Evolutionary conservation across 2,797 vertebrate species (phyloP), one percentile per base, ranked within the genome.

Genomic region (Leuciscus waleckii): DNA sequence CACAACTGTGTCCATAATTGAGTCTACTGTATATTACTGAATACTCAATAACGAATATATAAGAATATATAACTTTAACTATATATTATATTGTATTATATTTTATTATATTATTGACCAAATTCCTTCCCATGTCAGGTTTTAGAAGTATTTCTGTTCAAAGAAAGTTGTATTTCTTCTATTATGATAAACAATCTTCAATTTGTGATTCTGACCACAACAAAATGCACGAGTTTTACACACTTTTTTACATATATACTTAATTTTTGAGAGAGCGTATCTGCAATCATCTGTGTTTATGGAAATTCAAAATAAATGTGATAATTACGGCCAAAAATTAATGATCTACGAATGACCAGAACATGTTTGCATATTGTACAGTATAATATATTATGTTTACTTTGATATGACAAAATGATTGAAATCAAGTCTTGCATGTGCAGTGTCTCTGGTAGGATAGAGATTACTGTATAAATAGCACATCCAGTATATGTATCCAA

Each of bases 391-490:
- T 56, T 23, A 10, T 35, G 32, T 76, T 76, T 58, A 39, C 49
- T 56, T 29, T 76, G n/a, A 71, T 26, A 4, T 17, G 23, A 41
- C 19, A 21, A 69, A 39, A 69, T 16, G 0, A 70, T 4, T n/a
- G 39, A 70, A 26, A 43, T 26, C 39, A 3, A 6, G 14, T 3
- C 35, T n/a, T 17, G 7, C 19, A 54, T 69, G 21, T n/a, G 2
- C 11, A 26, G 39, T 43, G 23, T 43, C 13, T 71, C 39, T 26
- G 21, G 54, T 56, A 9, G 8, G 39, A 71, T 14, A 71, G 11
- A 43, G 39, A 70, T 70, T 14, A n/a, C 41, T 43, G 9, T 41
- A 41, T 79, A 81, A 90, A 93, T 87, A 89, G 92, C 88, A 91
- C 2, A n/a, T 70, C 39, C 39, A 81, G 88, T 91, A 91, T 90